Evolutionary conservation across 2,797 vertebrate genomes (phyloP), one percentile per base, ranked within the genome.

Genomic region (Zalophus californianus): DNA sequence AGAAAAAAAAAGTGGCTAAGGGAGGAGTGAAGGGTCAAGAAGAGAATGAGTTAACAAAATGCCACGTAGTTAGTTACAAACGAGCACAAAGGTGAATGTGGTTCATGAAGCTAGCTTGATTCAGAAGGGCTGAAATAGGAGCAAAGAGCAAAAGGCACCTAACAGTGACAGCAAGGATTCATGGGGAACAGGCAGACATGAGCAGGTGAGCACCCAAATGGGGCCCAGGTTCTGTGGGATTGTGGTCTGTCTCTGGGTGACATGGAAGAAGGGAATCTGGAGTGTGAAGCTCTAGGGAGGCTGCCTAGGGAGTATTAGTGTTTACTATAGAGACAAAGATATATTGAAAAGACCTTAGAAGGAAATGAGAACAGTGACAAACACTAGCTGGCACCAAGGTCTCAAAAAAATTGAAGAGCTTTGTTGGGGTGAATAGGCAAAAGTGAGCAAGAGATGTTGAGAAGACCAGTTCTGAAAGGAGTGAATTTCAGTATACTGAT

Each of bases 141-240:
- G 87, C 97, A 97, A 97, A 97, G 98, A 96, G 96, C 97, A 97
- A 96, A 97, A 96, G 91, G 72, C 93, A 96, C 18, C 18, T 44
- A 58, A 9, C 41, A 56, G 52, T 38, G 80, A 86, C 58, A 84
- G 38, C 35, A 20, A 27, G 56, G 44, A 78, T 50, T 96, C 58
- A 44, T 4, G 13, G 54, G 78, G 41, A 50, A n/a, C 82, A 10
- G 77, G 78, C 68, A 64, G 56, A n/a, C 79, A 29, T 0, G 0
- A 95, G 50, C 92, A 83, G 97, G 98, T 98, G 62, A 97, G 97
- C 70, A 82, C 95, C 54, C 10, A 35, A 10, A 2, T 41, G 44
- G 72, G 88, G 35, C 20, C 21, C 0, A 0, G 60, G n/a, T 52
- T 60, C 86, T 83, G 10, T 73, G 91, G 27, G 16, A 15, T 38